Evolutionary conservation across 1,140 invertebrate genomes (phyloP).

Genomic region (Atta cephalotes): DNA sequence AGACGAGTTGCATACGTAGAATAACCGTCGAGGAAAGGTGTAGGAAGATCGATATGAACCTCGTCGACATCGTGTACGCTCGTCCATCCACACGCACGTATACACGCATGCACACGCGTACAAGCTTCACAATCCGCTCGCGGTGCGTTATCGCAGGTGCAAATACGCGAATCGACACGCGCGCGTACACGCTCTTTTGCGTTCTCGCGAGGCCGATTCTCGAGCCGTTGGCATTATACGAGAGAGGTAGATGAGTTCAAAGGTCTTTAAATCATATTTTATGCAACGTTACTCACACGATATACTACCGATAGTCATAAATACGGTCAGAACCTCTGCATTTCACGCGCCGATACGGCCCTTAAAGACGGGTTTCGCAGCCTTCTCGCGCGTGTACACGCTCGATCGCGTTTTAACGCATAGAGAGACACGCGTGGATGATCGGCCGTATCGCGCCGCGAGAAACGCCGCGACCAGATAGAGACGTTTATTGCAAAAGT

Average conservation of each 20-base stretch:
- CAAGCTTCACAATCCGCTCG: background rate
- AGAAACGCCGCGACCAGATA: constrained; percentile 35
- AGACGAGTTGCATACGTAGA: constrained; percentile 29
- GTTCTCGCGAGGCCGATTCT: constrained; percentile 32
- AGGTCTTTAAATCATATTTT: constrained; percentile 81
- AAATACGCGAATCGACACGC: constrained; percentile 54
- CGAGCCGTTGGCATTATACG: constrained; percentile 23
- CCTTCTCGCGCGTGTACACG: constrained; percentile 23
- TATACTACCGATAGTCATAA: constrained; percentile 77
- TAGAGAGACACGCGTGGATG: constrained; percentile 22
- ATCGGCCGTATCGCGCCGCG: background rate
- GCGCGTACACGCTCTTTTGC: constrained; percentile 8
- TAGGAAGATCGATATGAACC: constrained; percentile 65
- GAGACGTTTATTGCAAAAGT: constrained; percentile 58
- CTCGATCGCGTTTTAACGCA: constrained; percentile 56
- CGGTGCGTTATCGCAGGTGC: constrained; percentile 52
- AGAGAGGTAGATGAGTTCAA: constrained; percentile 70
- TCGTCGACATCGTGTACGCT: constrained; percentile 31
- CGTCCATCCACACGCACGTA: constrained; percentile 12
- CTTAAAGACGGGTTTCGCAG: constrained; percentile 49
- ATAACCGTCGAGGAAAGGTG: constrained; percentile 66
- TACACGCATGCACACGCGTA: constrained; percentile 1
- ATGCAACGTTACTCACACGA: constrained; percentile 77
- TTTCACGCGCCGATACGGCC: constrained; percentile 45
- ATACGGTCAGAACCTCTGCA: constrained; percentile 60